Evolutionary conservation across 2,113 vertebrate genomes (phyloP).

Genomic region (Reinhardtius hippoglossoides): DNA sequence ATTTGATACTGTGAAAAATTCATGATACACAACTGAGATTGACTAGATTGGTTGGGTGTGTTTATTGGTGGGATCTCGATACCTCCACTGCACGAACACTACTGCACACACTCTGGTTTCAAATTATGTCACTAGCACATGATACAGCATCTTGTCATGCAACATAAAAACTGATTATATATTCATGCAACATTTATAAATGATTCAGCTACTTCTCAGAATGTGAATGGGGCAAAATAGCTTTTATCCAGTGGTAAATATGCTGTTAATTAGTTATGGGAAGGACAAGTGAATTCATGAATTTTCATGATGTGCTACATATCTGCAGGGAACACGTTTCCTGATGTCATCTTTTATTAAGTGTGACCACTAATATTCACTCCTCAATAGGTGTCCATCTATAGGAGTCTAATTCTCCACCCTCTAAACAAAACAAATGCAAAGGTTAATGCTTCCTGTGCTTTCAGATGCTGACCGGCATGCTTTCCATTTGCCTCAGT

Average conservation of each 20-base stretch:
- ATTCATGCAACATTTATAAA: conserved; percentile 36
- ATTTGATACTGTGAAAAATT: too few relatives aligned
- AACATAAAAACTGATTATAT: conserved; percentile 6
- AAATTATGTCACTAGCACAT: too few relatives aligned
- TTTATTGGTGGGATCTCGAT: too few relatives aligned
- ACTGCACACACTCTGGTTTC: too few relatives aligned
- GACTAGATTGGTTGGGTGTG: too few relatives aligned
- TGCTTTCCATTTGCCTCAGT: conserved; percentile 20
- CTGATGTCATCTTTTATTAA: conserved; percentile 58
- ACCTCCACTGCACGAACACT: too few relatives aligned
- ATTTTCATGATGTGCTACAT: conserved; percentile 35
- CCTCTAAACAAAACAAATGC: conserved; percentile 18
- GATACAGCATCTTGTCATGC: too few relatives aligned
- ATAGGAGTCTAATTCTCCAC: conserved; percentile 3
- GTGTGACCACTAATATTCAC: conserved; percentile 30
- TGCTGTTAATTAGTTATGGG: conserved; percentile 31
- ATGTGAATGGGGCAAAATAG: conserved; percentile 28
- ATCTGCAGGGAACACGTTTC: conserved; percentile 34
- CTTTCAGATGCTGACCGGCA: conserved; percentile 25
- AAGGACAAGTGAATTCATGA: conserved; percentile 42
- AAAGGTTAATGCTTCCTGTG: conserved; percentile 45
- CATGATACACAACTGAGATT: too few relatives aligned
- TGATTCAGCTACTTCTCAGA: conserved; percentile 31
- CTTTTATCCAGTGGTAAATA: conserved; percentile 47
- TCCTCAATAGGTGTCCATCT: conserved; percentile 30